A percentile compares a stretch with the other conserved stretches of the same genome.
Evolutionary conservation across 2,113 vertebrate species (phyloP).

Genomic region (Ciconia boyciana): DNA sequence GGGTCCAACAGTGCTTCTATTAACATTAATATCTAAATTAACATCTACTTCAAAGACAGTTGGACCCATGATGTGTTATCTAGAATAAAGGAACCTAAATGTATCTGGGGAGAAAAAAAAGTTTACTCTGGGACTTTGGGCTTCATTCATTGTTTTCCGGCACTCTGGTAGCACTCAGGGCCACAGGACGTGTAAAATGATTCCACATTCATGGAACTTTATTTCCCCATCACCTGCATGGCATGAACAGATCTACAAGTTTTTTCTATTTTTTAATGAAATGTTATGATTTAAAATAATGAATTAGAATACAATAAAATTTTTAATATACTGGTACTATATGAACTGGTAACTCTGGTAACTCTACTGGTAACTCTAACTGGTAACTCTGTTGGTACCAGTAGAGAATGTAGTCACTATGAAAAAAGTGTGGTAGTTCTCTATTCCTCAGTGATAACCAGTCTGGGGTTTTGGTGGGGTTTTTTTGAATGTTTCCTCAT

Average conservation of each 20-base stretch:
- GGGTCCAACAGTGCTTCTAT: neutral
- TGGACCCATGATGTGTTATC: neutral
- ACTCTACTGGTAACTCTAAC: no score
- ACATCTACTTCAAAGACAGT: neutral
- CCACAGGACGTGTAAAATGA: accelerated
- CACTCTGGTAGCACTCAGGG: neutral
- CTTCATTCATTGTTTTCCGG: neutral
- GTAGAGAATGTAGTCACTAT: neutral
- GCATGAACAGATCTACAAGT: neutral
- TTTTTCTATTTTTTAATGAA: neutral
- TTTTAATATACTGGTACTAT: neutral
- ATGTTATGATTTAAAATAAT: neutral
- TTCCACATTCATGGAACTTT: neutral
- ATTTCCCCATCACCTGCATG: no score
- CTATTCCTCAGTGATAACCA: neutral
- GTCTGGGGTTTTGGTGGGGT: neutral
- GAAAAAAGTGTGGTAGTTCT: neutral
- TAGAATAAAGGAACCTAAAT: neutral
- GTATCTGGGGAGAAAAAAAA: neutral
- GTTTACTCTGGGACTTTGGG: neutral
- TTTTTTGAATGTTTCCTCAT: neutral
- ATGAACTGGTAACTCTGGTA: neutral
- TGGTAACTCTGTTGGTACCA: neutral
- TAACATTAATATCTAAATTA: neutral
- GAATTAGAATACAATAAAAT: neutral